Evolutionary conservation across 2,888 invertebrate genomes (phyloP).

Genomic region (Lycocerus yunnanus): DNA sequence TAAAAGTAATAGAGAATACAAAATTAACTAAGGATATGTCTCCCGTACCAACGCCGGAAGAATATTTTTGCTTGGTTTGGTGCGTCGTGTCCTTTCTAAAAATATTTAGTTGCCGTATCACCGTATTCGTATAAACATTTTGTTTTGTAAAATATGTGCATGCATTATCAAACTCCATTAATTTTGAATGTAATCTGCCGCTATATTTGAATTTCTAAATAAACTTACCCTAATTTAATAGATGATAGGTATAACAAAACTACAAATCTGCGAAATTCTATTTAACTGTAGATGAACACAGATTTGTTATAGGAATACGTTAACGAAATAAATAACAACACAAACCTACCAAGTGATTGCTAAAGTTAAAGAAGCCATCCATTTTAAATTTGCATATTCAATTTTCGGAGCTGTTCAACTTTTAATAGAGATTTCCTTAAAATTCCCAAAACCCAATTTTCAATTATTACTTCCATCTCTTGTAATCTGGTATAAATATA

Average conservation of each 20-base stretch:
- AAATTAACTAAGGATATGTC: neutral
- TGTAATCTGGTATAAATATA: neutral
- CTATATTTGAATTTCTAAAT: neutral
- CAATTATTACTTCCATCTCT: slow-evolving; percentile 4
- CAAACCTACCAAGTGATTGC: slow-evolving; percentile 16
- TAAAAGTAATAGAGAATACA: neutral
- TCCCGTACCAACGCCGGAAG: too few relatives aligned
- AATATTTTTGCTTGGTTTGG: too few relatives aligned
- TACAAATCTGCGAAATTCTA: neutral
- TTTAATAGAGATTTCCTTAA: slow-evolving; percentile 16
- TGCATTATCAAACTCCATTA: neutral
- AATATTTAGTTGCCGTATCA: too few relatives aligned
- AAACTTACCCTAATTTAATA: neutral
- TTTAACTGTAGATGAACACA: neutral
- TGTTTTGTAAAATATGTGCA: neutral
- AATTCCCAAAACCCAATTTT: slow-evolving; percentile 8
- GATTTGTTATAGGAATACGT: slow-evolving; percentile 8
- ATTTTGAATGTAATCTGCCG: neutral
- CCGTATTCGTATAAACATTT: too few relatives aligned
- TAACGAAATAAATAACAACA: slow-evolving; percentile 13
- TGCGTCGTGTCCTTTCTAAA: neutral
- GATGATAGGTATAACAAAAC: neutral
- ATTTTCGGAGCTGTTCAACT: slow-evolving; percentile 21
- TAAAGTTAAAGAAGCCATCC: slow-evolving; percentile 20
- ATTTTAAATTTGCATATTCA: slow-evolving; percentile 22